Base-by-base conservation (phyloP, 2,888 invertebrate species). In the Hesperia comma region DNA sequence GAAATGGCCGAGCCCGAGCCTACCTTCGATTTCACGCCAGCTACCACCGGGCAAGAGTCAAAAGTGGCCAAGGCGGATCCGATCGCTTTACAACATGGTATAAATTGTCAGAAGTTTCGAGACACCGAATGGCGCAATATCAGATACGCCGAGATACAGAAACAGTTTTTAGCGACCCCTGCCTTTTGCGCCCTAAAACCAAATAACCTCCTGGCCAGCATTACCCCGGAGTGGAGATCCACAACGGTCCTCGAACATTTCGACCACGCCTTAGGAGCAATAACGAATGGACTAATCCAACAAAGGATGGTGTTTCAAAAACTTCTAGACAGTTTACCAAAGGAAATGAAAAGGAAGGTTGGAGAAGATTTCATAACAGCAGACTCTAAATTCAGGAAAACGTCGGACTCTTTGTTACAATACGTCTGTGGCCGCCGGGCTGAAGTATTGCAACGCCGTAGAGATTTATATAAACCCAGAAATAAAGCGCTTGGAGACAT, bases 341-440 rank as follows among this genome's bases (percentile, higher is more conserved):
- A 17, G 12, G 57, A 68, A 2, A 43, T 67, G 26, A 68, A 63
- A 40, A 56, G 49, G 0, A 51, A 54, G 15, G 57, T 68, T 7
- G 62, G 61, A 0, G 19, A 56, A 15, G 61, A 63, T 33, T 66
- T 69, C 32, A 26, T 71, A 19, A n/a, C n/a, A n/a, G n/a, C n/a
- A n/a, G n/a, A n/a, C n/a, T n/a, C n/a, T n/a, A n/a, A n/a, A n/a
- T n/a, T n/a, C n/a, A n/a, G n/a, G n/a, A n/a, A n/a, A n/a, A n/a
- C n/a, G n/a, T n/a, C n/a, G n/a, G n/a, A n/a, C n/a, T n/a, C n/a
- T n/a, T n/a, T n/a, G n/a, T n/a, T n/a, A n/a, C n/a, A n/a, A n/a
- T n/a, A n/a, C n/a, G 68, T 66, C 26, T 71, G 68, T 54, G 70
- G 69, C 1, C 67, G 70, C 3, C 49, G 68, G 40, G 61, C 68